phyloP scores from a whole-genome alignment of 1,140 invertebrate genomes.

The Achatina immaculata region DNA sequence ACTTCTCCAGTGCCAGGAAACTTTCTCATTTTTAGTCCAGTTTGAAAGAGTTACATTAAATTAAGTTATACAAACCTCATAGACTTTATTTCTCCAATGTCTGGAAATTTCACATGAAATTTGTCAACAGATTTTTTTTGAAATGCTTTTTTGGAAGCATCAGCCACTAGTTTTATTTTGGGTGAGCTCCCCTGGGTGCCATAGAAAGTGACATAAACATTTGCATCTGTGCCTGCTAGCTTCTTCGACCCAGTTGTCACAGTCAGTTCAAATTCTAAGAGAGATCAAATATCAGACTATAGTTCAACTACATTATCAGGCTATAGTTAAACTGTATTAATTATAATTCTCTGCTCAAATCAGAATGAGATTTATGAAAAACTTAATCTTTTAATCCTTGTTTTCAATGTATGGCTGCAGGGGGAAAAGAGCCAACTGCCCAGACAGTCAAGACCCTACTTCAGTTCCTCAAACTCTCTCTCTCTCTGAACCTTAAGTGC shows the following conservation, averaged over 20 bases:
- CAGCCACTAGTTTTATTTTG: conserved; percentile 56
- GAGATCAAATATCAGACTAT: conserved; percentile 18
- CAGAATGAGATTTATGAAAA: conserved; percentile 1
- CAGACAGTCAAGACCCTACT: too few species aligned
- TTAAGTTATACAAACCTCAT: conserved; percentile 51
- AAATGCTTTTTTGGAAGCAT: conserved; percentile 56
- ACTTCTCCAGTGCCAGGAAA: too few species aligned
- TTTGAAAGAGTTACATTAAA: conserved; percentile 3
- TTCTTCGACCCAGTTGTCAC: conserved; percentile 59
- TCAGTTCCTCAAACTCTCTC: too few species aligned
- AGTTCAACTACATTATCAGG: not conserved
- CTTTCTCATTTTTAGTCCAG: too few species aligned
- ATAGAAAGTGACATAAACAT: conserved; percentile 61
- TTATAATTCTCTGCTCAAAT: too few species aligned
- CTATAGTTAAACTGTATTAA: too few species aligned
- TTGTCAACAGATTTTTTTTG: conserved; percentile 47
- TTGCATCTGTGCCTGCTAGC: conserved; percentile 63
- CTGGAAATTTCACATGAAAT: conserved; percentile 47
- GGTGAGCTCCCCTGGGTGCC: conserved; percentile 56
- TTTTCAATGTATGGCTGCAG: too few species aligned
- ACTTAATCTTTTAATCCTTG: too few species aligned
- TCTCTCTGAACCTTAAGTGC: too few species aligned
- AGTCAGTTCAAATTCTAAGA: conserved; percentile 51
- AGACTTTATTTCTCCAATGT: conserved; percentile 64
- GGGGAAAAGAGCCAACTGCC: too few species aligned